Evolutionary conservation across 1,140 invertebrate species (phyloP).

Genomic region (Habropoda laboriosa): DNA sequence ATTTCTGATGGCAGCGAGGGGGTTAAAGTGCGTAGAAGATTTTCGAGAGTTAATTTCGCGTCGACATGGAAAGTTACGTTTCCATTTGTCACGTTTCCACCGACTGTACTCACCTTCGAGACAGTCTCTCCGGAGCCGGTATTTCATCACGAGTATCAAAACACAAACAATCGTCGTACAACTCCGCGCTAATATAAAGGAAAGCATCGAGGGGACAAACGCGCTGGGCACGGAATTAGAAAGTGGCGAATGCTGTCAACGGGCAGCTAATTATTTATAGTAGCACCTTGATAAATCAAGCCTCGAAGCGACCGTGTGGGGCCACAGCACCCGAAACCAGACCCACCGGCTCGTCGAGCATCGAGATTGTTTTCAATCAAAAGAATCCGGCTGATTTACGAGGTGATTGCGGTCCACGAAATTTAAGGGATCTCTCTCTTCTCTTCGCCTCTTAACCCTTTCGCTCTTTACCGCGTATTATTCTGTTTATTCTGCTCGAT

Average conservation of each 20-base stretch:
- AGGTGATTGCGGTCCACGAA: not conserved
- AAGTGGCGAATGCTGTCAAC: constrained; percentile 27
- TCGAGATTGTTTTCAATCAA: constrained; percentile 33
- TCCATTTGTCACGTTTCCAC: too few relatives aligned
- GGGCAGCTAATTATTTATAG: constrained; percentile 38
- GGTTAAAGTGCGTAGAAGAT: too few relatives aligned
- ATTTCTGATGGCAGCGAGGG: too few relatives aligned
- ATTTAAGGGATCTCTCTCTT: constrained; percentile 13
- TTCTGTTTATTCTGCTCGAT: too few relatives aligned
- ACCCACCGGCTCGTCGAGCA: not conserved
- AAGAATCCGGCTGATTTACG: constrained; percentile 24
- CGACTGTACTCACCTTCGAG: too few relatives aligned
- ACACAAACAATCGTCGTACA: not conserved
- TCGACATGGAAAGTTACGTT: too few relatives aligned
- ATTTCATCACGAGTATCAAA: too few relatives aligned
- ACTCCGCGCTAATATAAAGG: too few relatives aligned
- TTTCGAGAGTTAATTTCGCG: too few relatives aligned
- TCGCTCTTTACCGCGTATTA: too few relatives aligned
- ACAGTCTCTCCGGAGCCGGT: too few relatives aligned
- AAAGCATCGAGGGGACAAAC: not conserved
- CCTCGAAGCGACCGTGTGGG: constrained; percentile 18
- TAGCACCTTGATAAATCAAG: constrained; percentile 32
- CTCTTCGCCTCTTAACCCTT: not conserved
- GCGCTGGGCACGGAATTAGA: constrained; percentile 16
- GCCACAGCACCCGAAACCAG: not conserved